Evolutionary conservation across 2,797 vertebrate species (phyloP), one percentile per base, ranked within the genome.

Genomic region (Gephyroberyx darwinii): DNA sequence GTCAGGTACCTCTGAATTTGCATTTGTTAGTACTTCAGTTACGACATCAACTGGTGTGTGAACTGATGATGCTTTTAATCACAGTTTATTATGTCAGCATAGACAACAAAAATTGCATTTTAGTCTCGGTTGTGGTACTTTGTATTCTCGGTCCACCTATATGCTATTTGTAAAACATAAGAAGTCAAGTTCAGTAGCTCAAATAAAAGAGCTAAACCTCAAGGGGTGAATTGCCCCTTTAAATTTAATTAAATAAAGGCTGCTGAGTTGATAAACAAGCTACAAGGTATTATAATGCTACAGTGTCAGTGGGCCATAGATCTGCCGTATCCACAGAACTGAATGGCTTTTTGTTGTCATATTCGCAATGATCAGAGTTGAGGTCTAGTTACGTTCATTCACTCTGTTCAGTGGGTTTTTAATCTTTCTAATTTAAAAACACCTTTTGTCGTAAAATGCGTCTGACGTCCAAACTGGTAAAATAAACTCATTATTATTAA

Each of bases 281-380:
- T 88, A 88, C 83, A 89, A 70, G 71, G 54, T 77, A 67, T 78
- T 77, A 75, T 61, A 65, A 86, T 88, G 90, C 90, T 90, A 91
- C 90, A 68, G 75, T 79, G 58, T 86, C 64, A 54, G 26, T 58
- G 52, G 69, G 64, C 67, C 58, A 52, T n/a, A 70, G 26, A 58
- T 65, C 61, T 69, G 68, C 73, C 63, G 59, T 17, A 19, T 20
- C 54, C 41, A 77, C 54, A 78, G 43, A 82, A 22, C 53, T 3
- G 5, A 66, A 78, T 73, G 61, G 65, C 66, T 31, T 70, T 71
- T 56, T 64, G 43, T 48, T 35, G 22, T 78, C 45, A 69, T 50
- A n/a, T 51, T 81, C 79, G 61, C 66, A 53, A 33, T 70, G 59
- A 60, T 60, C 50, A 35, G 41, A 75, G 48, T 50, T 57, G 65